Conservation (phyloP, 2,888 invertebrate genomes). For the Chrysomela aeneicollis region DNA sequence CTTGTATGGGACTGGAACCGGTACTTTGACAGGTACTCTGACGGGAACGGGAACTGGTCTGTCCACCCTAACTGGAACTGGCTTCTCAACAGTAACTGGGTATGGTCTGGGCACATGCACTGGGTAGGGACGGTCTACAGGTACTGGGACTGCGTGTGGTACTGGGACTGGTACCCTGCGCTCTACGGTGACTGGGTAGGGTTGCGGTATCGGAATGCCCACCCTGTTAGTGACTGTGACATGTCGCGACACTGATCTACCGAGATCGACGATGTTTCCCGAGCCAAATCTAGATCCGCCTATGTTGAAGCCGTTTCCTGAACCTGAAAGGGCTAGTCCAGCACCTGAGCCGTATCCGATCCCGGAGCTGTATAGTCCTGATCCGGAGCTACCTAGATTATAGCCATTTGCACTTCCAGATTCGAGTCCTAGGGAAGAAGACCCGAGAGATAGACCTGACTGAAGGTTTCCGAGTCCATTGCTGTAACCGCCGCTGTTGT, state of each 20-base stretch:
- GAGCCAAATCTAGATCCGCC: constrained; percentile 2
- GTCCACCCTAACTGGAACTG: constrained; percentile 65
- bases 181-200: constrained; percentile 64
- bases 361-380: constrained; percentile 14
- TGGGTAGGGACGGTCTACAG: constrained; percentile 63
- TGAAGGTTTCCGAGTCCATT: constrained; percentile 37
- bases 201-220: constrained; percentile 61
- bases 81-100: constrained; percentile 64
- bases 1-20: constrained; percentile 55
- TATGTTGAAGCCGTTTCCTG: background rate
- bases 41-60: constrained; percentile 63
- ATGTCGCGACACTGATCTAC: constrained; percentile 52
- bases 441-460: constrained; percentile 26
- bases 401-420: constrained; percentile 5
- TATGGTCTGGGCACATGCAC: constrained; percentile 63
- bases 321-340: constrained; percentile 10
- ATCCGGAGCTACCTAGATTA: constrained; percentile 2
- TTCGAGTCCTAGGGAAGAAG: constrained; percentile 4
- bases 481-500: too few species aligned
- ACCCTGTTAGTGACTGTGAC: constrained; percentile 62
- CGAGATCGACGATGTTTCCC: constrained; percentile 45
- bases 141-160: constrained; percentile 59
- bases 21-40: constrained; percentile 60
- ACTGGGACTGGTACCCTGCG: constrained; percentile 63
- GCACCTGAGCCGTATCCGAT: constrained; percentile 18